Base-by-base conservation (phyloP, 2,113 vertebrate species). In the Cottus gobio region DNA sequence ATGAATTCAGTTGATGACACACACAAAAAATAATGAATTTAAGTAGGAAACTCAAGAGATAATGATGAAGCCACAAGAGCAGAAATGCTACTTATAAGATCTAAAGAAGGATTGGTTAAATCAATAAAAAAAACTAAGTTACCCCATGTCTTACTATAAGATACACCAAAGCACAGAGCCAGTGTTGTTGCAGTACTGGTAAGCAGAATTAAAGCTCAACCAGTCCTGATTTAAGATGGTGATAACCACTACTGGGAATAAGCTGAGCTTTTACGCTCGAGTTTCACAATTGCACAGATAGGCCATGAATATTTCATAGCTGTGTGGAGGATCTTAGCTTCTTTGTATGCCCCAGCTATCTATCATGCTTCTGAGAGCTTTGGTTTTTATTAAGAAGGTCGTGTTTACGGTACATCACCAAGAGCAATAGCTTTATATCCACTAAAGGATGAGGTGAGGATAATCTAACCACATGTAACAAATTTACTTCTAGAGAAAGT, bases 251-350 rank as follows among this genome's bases (percentile, higher is more conserved):
- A 2, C 42, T 65, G 73, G 77, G 67, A 87, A 82, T 68, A 67
- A 39, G 44, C 48, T 20, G 68, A 69, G 57, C 57, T 77, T 89
- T 85, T 84, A 73, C 30, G 16, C 63, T 61, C 0, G 1, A 34
- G 62, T 82, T 82, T 79, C 79, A 79, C 37, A 62, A 52, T 70
- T 50, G 56, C 71, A 82, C 58, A 61, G 66, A 30, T 48, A 67
- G 64, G 66, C 37, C 26, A 57, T 89, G 37, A 88, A 90, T 89
- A 87, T 82, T 91, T 88, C 64, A 90, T 74, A 48, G 48, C 65
- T 57, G 28, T 74, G 66, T 60, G 67, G 72, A 62, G 44, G 56
- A 77, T 68, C 48, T 48, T 69, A 30, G 36, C 39, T 37, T 34
- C 68, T 58, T 58, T 4, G 5, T 64, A 24, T 44, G 37, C 67